A percentile compares a stretch with the other conserved stretches of the same genome.
Conservation (phyloP, 1,140 invertebrate species). For the Drosophila melanica region DNA sequence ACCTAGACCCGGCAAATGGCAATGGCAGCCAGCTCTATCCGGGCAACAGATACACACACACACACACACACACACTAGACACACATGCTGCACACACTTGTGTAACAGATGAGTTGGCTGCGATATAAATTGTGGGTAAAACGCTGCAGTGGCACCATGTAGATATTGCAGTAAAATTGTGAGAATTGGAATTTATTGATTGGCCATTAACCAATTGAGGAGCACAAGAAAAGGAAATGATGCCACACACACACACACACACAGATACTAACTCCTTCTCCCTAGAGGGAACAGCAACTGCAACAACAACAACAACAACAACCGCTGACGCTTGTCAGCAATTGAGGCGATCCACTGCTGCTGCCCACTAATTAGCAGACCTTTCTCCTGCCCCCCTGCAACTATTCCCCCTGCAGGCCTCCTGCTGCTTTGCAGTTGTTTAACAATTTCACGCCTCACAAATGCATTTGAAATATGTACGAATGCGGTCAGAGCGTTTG, state of each 20-base stretch:
- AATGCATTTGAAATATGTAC: conserved; percentile 52
- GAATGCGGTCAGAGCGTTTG: background rate
- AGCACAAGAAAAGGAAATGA: conserved; percentile 40
- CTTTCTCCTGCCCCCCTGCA: conserved; percentile 2
- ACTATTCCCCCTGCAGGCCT: background rate
- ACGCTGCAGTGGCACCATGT: conserved; percentile 75
- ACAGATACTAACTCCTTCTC: background rate
- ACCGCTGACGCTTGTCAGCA: conserved; percentile 33
- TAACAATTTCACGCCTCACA: conserved; percentile 61
- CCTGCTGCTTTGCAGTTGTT: conserved; percentile 43
- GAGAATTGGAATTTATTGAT: conserved; percentile 83
- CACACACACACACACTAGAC: conserved; percentile 14
- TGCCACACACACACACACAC: background rate
- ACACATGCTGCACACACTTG: conserved; percentile 38
- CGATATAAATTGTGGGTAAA: conserved; percentile 81
- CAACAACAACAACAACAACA: conserved; percentile 11
- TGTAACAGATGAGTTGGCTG: conserved; percentile 79
- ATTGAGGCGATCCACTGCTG: conserved; percentile 43
- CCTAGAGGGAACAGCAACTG: conserved; percentile 14
- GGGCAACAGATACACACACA: conserved; percentile 8
- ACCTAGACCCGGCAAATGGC: conserved; percentile 64
- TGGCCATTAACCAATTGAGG: conserved; percentile 79
- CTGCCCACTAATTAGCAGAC: conserved; percentile 37
- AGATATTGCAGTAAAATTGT: conserved; percentile 81
- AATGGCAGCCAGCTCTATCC: conserved; percentile 41